Conservation (phyloP, 2,888 invertebrate species). For the Platycnemis pennipes region DNA sequence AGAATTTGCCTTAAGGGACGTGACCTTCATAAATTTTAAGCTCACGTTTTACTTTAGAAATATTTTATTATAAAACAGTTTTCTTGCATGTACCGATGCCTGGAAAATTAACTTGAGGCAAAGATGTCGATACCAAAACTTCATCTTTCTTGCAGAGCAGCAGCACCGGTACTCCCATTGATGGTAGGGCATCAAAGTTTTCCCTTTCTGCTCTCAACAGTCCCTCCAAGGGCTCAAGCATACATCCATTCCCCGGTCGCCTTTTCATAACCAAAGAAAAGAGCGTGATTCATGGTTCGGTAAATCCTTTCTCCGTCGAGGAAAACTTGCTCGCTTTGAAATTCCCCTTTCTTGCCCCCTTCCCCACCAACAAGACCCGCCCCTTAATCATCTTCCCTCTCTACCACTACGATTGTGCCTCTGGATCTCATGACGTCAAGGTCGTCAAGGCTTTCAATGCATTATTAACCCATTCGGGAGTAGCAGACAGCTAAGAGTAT, state of each 20-base stretch:
- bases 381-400: not conserved
- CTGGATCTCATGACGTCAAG: not conserved
- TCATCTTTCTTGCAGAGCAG: not conserved
- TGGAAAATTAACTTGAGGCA: not conserved
- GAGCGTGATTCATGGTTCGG: conserved; percentile 5
- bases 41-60: too few species aligned
- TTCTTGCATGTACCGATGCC: not conserved
- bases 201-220: not conserved
- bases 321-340: not conserved
- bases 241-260: not conserved
- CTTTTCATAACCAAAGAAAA: conserved; percentile 10
- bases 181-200: not conserved
- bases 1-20: too few species aligned
- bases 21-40: too few species aligned
- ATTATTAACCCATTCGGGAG: not conserved
- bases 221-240: not conserved
- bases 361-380: not conserved
- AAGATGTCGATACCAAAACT: not conserved
- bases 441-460: not conserved
- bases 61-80: not conserved
- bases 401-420: not conserved
- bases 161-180: not conserved
- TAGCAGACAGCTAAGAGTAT: not conserved
- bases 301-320: not conserved
- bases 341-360: not conserved